These are phyloP conservation scores for Nasonia vitripennis DNA, from an alignment of 1,140 invertebrate species.

Conservation along the genomic window DNA sequence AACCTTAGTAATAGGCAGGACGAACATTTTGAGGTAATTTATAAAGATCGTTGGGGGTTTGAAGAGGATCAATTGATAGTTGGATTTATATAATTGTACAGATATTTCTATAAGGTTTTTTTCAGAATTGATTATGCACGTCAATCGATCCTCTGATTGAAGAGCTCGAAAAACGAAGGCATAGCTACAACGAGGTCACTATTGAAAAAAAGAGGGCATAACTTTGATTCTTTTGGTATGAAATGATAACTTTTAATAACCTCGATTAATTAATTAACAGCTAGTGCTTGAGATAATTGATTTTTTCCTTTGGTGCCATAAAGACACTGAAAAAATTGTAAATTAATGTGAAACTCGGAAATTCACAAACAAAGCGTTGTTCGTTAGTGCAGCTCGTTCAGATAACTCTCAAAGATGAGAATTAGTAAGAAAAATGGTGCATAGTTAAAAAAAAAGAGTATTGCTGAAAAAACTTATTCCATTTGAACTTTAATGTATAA, in stretches of 20 bases:
- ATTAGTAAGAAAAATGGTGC: background rate
- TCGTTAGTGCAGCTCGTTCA: background rate
- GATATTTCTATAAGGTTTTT: too few species aligned
- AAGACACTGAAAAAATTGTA: background rate
- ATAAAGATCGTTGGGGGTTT: background rate
- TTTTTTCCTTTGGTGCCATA: background rate
- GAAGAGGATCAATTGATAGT: background rate
- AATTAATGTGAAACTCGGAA: background rate
- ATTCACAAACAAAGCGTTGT: background rate
- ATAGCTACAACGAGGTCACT: background rate
- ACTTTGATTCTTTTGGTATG: too few species aligned
- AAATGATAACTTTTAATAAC: too few species aligned
- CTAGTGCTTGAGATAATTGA: background rate
- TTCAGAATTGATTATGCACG: background rate
- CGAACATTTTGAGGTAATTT: background rate
- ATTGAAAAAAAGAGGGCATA: background rate
- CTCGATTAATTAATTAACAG: background rate
- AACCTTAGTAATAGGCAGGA: background rate
- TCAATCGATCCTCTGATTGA: background rate
- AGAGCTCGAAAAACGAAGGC: background rate
- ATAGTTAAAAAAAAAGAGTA: background rate
- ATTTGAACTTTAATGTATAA: background rate
- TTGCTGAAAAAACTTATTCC: background rate
- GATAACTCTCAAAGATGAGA: background rate
- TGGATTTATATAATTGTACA: background rate